A percentile compares a stretch with the other conserved stretches of the same genome.
Evolutionary conservation across 2,113 vertebrate genomes (phyloP).

Genomic region (Narcine bancroftii): DNA sequence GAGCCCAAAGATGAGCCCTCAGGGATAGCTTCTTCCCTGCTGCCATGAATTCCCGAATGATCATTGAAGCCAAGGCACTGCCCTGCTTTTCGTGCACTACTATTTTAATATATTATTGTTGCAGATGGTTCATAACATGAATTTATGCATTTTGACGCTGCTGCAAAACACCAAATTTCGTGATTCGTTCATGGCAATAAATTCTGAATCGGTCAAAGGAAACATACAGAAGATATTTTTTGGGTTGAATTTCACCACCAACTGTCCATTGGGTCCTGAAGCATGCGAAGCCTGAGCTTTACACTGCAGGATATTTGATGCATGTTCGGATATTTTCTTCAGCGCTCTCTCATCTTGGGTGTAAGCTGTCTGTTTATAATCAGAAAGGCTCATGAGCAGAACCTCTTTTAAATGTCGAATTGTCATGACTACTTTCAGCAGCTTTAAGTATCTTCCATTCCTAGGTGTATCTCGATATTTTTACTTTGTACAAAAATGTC

Average conservation of each 20-base stretch:
- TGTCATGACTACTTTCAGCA: not conserved
- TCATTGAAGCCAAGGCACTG: no score
- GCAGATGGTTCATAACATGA: no score
- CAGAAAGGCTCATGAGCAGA: not conserved
- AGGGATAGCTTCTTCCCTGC: no score
- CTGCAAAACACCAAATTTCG: no score
- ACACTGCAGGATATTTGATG: not conserved
- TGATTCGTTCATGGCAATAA: no score
- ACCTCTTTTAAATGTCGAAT: not conserved
- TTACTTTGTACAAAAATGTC: not conserved
- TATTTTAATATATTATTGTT: no score
- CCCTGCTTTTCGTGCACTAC: no score
- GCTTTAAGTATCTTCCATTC: not conserved
- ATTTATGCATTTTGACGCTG: no score
- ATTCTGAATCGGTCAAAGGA: no score
- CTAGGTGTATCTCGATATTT: not conserved
- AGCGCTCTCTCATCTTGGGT: not conserved
- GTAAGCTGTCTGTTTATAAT: not conserved
- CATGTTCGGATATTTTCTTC: not conserved
- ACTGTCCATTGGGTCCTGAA: not conserved
- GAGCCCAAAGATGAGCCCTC: no score
- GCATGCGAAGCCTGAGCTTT: not conserved
- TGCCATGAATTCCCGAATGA: no score
- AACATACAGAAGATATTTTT: not conserved
- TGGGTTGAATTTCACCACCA: not conserved